A percentile compares a stretch with the other conserved stretches of the same genome.
These are phyloP conservation scores for Dromococcyx pavoninus DNA, from an alignment of 2,797 vertebrate genomes.

Conservation along the genomic window DNA sequence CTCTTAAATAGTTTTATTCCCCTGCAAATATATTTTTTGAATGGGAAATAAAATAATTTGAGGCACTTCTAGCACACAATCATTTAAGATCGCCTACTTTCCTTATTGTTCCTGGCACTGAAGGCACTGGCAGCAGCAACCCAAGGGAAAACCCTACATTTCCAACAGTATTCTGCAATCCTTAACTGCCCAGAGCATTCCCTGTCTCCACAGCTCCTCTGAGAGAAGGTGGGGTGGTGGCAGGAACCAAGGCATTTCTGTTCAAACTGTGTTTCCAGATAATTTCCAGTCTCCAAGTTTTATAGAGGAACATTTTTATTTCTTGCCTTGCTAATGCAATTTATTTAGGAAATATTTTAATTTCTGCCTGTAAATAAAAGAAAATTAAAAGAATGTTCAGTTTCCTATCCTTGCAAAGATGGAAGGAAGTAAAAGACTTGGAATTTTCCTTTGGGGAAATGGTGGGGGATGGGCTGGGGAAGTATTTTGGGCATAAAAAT, in stretches of 20 bases:
- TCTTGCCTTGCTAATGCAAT: background rate
- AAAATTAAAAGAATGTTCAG: too few species aligned
- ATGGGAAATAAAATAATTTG: constrained; percentile 22
- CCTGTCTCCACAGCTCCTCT: background rate
- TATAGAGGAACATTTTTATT: background rate
- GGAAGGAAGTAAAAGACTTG: background rate
- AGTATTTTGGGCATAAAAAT: background rate
- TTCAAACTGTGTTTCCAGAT: background rate
- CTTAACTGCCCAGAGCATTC: background rate
- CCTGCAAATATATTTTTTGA: background rate
- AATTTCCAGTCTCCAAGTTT: background rate
- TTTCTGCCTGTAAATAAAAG: background rate
- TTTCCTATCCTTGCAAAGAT: background rate
- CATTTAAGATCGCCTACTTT: background rate
- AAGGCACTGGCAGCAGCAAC: background rate
- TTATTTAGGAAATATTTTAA: background rate
- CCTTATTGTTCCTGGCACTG: background rate
- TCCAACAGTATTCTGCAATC: background rate
- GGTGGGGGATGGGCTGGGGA: too few species aligned
- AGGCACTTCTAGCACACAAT: background rate
- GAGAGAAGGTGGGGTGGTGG: background rate
- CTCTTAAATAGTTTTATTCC: background rate
- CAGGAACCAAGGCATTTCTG: background rate
- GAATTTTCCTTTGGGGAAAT: background rate
- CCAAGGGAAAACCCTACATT: background rate